Evolutionary conservation across 2,888 invertebrate species (phyloP), one percentile per base, ranked within the genome.

Genomic region (Trachelus stipa): DNA sequence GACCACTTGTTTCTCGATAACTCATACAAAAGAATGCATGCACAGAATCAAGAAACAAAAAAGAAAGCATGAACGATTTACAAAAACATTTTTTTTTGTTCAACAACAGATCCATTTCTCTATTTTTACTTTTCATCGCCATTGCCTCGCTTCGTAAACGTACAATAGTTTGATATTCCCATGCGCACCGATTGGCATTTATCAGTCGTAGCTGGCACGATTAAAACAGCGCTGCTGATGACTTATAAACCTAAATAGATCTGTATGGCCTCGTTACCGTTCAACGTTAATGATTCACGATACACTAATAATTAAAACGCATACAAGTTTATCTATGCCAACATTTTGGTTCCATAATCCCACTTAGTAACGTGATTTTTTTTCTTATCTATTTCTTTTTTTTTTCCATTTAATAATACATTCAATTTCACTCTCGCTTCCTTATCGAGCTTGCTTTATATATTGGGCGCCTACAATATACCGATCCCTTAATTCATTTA

Each of bases 231-330:
- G 35, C 12, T 35, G 35, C 35, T 12, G 23, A 74, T 73, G 79
- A 77, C 84, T 86, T 87, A 86, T 37, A 81, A 81, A 82, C 79
- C 86, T 87, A 37, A 86, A 85, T 84, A 84, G 77, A 84, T 83
- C 85, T 82, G 81, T 84, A 86, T 85, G 84, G 84, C 84, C 84
- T 85, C 81, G 79, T 85, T 85, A 83, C 81, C 76, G 81, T 81
- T 85, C 83, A 81, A 80, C 81, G 75, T 81, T 77, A 79, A 83
- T 84, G 76, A 80, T 82, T 81, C 83, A 77, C 82, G 84, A 83
- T 84, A 82, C 80, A 77, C 81, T 84, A 83, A 81, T 82, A 78
- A 83, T 78, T 82, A 80, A 80, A 79, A 75, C 78, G 74, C 69
- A 68, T 40, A 31, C 35, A 35, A 71, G 31, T 73, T 79, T 73